Percentiles rank a stretch among this genome's conserved stretches.
Evolutionary conservation across 2,797 vertebrate species (phyloP).

Genomic region (Anolis apletophallus): DNA sequence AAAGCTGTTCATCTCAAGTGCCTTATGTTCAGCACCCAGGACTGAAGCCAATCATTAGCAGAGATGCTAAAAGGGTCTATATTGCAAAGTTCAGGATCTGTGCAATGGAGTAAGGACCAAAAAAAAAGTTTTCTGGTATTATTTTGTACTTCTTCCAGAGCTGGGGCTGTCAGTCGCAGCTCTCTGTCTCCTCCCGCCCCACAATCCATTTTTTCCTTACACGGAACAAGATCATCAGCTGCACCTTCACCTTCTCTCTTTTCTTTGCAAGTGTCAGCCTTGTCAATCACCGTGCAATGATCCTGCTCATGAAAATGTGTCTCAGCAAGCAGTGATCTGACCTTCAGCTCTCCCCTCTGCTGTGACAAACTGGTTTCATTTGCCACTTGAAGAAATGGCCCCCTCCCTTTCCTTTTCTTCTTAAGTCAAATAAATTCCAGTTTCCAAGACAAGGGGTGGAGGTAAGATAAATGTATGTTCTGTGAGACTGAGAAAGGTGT

Average conservation of each 20-base stretch:
- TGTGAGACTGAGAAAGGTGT: slow-evolving; percentile 17
- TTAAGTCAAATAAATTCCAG: slow-evolving; percentile 19
- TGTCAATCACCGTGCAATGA: slow-evolving; percentile 73
- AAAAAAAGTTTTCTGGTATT: slow-evolving; percentile 27
- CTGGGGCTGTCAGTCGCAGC: slow-evolving; percentile 49
- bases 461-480: neutral
- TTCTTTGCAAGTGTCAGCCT: slow-evolving; percentile 69
- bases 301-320: slow-evolving; percentile 74
- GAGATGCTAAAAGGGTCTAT: slow-evolving; percentile 47
- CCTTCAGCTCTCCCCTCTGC: slow-evolving; percentile 72
- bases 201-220: too few relatives aligned
- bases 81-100: slow-evolving; percentile 32
- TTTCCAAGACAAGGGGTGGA: neutral
- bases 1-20: too few relatives aligned
- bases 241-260: slow-evolving; percentile 65
- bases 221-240: slow-evolving; percentile 52
- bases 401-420: slow-evolving; percentile 50
- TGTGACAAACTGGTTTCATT: slow-evolving; percentile 76
- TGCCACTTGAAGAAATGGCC: slow-evolving; percentile 68
- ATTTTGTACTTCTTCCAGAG: slow-evolving; percentile 45
- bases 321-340: slow-evolving; percentile 66
- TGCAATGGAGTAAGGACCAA: slow-evolving; percentile 28
- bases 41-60: slow-evolving; percentile 11
- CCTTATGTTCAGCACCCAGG: slow-evolving; percentile 41
- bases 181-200: neutral